These are phyloP conservation scores for Mechanitis messenoides DNA, from an alignment of 2,888 invertebrate species.

Conservation along the genomic window DNA sequence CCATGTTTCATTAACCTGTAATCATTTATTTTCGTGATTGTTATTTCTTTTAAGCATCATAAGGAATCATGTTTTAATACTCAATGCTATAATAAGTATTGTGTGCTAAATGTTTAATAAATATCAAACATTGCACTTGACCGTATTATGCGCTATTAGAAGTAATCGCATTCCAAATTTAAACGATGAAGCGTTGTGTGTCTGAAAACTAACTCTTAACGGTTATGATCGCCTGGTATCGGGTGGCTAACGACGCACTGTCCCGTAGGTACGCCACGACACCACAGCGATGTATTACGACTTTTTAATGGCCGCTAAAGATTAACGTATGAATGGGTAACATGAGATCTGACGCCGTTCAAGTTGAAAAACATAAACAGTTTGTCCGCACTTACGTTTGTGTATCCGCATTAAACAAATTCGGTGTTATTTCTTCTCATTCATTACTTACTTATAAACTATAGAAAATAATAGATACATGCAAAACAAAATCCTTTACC, in stretches of 20 bases:
- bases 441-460: constrained; percentile 20
- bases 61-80: not conserved
- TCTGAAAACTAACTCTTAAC: constrained; percentile 43
- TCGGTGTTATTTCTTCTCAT: constrained; percentile 54
- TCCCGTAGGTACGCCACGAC: constrained; percentile 63
- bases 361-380: constrained; percentile 66
- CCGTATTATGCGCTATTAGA: constrained; percentile 4
- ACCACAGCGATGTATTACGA: constrained; percentile 59
- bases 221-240: constrained; percentile 68
- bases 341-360: constrained; percentile 58
- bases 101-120: not conserved
- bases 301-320: constrained; percentile 69
- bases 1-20: no score
- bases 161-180: constrained; percentile 45
- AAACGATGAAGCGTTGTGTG: constrained; percentile 43
- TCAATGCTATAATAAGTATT: not conserved
- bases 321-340: constrained; percentile 73
- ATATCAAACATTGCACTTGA: constrained; percentile 1
- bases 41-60: not conserved
- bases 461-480: constrained; percentile 6
- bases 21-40: no score
- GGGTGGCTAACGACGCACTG: constrained; percentile 71
- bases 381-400: constrained; percentile 46
- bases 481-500: constrained; percentile 8
- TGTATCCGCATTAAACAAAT: constrained; percentile 57